These are phyloP conservation scores for Saccostrea glomerata DNA, from an alignment of 1,140 invertebrate genomes.

Conservation along the genomic window DNA sequence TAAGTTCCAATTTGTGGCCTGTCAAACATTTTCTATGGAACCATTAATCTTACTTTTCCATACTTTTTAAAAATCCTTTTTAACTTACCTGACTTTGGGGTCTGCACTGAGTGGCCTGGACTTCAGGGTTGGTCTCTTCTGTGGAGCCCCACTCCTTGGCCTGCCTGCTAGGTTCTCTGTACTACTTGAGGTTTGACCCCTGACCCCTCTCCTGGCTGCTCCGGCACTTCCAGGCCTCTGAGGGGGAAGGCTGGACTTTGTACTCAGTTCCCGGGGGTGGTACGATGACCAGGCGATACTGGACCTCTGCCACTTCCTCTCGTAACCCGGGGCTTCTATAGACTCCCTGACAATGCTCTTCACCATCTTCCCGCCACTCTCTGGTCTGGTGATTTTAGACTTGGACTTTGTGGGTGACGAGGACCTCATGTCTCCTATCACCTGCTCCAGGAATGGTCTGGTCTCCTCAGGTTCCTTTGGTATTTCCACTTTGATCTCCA, in stretches of 20 bases:
- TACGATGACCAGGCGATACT: constrained; percentile 70
- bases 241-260: constrained; percentile 55
- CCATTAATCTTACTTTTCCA: no score
- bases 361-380: not conserved
- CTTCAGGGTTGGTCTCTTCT: constrained; percentile 24
- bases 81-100: constrained; percentile 54
- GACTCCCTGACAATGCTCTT: constrained; percentile 60
- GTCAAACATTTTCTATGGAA: no score
- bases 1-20: not conserved
- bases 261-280: constrained; percentile 63
- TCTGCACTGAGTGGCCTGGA: constrained; percentile 63
- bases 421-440: constrained; percentile 37
- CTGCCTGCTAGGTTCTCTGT: constrained; percentile 45
- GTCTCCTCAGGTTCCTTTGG: constrained; percentile 21
- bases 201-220: not conserved
- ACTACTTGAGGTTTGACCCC: constrained; percentile 43
- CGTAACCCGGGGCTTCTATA: constrained; percentile 57
- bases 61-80: not conserved
- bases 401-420: constrained; percentile 34
- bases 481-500: not conserved
- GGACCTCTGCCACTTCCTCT: constrained; percentile 68
- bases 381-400: constrained; percentile 9
- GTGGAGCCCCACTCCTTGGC: not conserved
- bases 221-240: constrained; percentile 50
- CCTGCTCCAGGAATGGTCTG: constrained; percentile 47